Percentiles rank a stretch among this genome's conserved stretches.
These are phyloP conservation scores for Buteo buteo DNA, from an alignment of 2,113 vertebrate species.

Conservation along the genomic window DNA sequence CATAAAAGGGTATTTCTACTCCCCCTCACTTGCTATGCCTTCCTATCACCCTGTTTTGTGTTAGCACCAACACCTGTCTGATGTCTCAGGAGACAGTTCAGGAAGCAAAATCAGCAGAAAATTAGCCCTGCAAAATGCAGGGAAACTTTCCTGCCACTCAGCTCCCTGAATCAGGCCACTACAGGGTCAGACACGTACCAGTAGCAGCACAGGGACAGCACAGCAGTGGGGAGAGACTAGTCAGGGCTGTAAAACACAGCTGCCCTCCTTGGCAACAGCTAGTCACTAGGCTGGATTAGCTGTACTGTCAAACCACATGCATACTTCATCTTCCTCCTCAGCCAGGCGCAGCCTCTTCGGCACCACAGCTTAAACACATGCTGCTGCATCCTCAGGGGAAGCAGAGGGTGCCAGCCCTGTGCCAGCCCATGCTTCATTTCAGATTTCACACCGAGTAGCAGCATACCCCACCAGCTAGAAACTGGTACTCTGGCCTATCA, in stretches of 20 bases:
- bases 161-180: not conserved
- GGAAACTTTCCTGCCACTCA: not conserved
- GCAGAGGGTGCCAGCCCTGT: not conserved
- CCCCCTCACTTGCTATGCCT: not conserved
- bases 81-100: not conserved
- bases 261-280: accelerated
- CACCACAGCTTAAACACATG: not conserved
- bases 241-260: not conserved
- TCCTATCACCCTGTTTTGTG: not conserved
- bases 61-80: not conserved
- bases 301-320: not conserved
- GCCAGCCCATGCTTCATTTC: not conserved
- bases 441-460: not conserved
- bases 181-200: not conserved
- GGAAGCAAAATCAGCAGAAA: not conserved
- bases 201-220: not conserved
- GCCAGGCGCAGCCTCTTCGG: not conserved
- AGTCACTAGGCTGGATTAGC: not conserved
- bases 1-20: not conserved
- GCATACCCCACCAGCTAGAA: not conserved
- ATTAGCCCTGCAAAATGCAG: not conserved
- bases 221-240: not conserved
- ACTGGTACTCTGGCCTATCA: not conserved
- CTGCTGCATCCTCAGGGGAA: not conserved
- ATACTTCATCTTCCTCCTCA: not conserved